phyloP scores from a whole-genome alignment of 2,113 vertebrate species.

The Okapia johnstoni region DNA sequence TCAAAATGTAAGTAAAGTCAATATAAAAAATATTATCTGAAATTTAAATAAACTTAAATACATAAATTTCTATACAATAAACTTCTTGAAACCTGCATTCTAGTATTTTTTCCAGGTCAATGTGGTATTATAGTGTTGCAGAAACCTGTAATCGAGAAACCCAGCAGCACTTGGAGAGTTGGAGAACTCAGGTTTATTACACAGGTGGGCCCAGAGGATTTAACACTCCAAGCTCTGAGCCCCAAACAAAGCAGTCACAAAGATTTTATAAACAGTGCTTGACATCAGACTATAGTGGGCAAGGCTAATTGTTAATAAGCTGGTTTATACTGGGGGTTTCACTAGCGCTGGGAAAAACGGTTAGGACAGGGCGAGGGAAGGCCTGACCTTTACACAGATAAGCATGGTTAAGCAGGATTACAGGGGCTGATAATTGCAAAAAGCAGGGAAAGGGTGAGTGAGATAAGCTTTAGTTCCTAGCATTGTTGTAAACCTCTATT shows the following conservation, averaged over 20 bases:
- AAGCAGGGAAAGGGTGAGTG: not conserved
- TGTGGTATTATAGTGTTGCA: not conserved
- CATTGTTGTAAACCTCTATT: not conserved
- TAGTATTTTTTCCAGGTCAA: not conserved
- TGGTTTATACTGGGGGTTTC: not conserved
- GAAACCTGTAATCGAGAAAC: not conserved
- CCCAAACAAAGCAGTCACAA: not conserved
- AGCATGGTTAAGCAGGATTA: not conserved
- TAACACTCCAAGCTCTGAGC: not conserved
- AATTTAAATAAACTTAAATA: not conserved
- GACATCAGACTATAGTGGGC: not conserved
- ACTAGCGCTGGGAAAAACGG: rapidly evolving
- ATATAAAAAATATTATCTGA: not conserved
- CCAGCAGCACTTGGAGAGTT: not conserved
- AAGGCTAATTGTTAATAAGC: not conserved
- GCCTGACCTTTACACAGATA: not conserved
- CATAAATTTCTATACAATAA: not conserved
- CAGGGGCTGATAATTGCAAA: not conserved
- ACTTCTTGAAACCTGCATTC: not conserved
- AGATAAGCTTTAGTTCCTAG: not conserved
- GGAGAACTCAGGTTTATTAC: not conserved
- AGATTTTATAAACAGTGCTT: not conserved
- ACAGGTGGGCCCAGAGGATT: not conserved
- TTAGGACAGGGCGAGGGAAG: not conserved
- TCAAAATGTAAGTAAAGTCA: not conserved